Conservation (phyloP, 2,113 vertebrate genomes). For the Cebus imitator region DNA sequence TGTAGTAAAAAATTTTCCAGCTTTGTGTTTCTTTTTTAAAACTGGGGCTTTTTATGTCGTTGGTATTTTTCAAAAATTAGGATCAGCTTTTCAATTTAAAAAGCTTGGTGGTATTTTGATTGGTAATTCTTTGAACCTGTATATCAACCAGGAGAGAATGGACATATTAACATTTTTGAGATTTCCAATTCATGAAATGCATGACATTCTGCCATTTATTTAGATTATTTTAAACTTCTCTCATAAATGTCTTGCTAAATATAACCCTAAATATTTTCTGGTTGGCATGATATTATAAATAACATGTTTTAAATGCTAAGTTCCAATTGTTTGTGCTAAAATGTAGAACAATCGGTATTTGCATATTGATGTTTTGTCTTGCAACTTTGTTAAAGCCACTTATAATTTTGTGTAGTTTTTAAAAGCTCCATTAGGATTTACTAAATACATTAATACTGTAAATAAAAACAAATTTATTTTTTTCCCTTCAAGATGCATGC, state of each 20-base stretch:
- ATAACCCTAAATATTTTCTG: background rate
- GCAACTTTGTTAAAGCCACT: background rate
- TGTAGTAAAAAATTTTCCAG: background rate
- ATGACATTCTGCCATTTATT: background rate
- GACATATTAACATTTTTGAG: background rate
- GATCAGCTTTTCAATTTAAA: background rate
- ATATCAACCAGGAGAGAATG: background rate
- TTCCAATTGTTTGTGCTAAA: background rate
- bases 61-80: background rate
- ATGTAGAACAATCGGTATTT: background rate
- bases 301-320: background rate
- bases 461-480: background rate
- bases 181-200: background rate
- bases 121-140: background rate
- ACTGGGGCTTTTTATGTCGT: background rate
- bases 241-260: background rate
- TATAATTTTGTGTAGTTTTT: background rate
- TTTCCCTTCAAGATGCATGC: background rate
- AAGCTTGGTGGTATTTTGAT: background rate
- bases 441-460: background rate
- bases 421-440: background rate
- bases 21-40: background rate
- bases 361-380: background rate
- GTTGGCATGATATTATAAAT: background rate
- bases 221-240: background rate